Conservation (phyloP, 2,888 invertebrate species). For the Brachycybe producta region DNA sequence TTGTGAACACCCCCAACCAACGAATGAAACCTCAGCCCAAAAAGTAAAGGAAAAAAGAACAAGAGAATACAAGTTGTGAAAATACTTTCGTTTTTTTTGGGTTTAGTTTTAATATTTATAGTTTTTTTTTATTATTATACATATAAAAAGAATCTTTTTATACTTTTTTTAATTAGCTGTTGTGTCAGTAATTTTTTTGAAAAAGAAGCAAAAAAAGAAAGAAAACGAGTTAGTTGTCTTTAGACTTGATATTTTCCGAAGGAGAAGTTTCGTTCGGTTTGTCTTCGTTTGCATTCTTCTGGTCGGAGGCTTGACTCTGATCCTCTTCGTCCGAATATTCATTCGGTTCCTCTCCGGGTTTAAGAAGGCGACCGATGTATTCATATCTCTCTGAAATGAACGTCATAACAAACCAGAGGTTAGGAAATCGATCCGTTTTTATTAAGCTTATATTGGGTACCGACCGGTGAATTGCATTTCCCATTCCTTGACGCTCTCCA, state of each 20-base stretch:
- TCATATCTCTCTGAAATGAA: constrained; percentile 69
- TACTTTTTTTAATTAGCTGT: background rate
- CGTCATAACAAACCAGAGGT: constrained; percentile 30
- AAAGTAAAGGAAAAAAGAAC: too few relatives aligned
- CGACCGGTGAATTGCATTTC: constrained; percentile 90
- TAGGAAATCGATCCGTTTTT: constrained; percentile 20
- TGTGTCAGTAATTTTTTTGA: background rate
- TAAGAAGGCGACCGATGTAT: constrained; percentile 73
- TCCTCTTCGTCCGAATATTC: constrained; percentile 81
- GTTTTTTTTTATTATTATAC: background rate
- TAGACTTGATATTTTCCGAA: background rate
- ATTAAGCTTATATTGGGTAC: background rate
- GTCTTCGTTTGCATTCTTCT: constrained; percentile 42
- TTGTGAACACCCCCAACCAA: too few relatives aligned
- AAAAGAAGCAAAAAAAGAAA: background rate
- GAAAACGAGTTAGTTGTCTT: constrained; percentile 1
- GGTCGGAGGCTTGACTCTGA: constrained; percentile 50
- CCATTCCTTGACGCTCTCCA: constrained; percentile 94
- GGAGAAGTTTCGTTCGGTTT: background rate
- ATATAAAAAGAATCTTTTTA: background rate
- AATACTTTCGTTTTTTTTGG: too few relatives aligned
- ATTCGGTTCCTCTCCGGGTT: constrained; percentile 77
- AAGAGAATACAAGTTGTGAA: too few relatives aligned
- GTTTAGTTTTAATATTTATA: too few relatives aligned
- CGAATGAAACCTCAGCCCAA: too few relatives aligned